Evolutionary conservation across 2,113 vertebrate genomes (phyloP).

Genomic region (Trematocara variabile): DNA sequence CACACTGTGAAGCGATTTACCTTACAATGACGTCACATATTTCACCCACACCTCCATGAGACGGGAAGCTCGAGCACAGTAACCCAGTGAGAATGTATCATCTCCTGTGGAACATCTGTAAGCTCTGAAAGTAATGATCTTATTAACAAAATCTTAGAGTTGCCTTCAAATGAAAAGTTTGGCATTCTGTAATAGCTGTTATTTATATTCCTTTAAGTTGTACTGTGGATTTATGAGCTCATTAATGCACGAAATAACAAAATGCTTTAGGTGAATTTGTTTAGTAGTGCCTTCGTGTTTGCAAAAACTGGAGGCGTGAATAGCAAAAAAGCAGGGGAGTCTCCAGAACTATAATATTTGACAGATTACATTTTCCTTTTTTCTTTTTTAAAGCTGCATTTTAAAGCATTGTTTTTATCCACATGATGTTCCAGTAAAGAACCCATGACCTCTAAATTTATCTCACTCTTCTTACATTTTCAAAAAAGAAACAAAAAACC

Average conservation of each 20-base stretch:
- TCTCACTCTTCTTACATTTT: not conserved
- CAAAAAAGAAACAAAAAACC: accelerated
- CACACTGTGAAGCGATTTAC: not conserved
- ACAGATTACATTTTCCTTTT: not conserved
- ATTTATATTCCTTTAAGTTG: not conserved
- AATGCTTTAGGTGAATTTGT: not conserved
- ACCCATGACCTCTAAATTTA: not conserved
- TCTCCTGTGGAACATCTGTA: not conserved
- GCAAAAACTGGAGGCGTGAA: not conserved
- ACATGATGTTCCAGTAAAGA: accelerated
- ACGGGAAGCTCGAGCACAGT: not conserved
- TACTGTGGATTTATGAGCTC: not conserved
- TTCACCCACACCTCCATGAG: not conserved
- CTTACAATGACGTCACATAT: not conserved
- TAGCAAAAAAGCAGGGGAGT: not conserved
- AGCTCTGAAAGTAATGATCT: not conserved
- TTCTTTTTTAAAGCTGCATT: not conserved
- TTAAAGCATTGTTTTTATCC: not conserved
- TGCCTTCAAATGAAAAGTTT: not conserved
- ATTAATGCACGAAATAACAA: not conserved
- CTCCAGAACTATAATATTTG: not conserved
- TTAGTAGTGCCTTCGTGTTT: not conserved
- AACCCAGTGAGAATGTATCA: not conserved
- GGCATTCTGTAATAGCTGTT: not conserved
- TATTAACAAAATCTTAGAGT: not conserved